phyloP scores from a whole-genome alignment of 2,888 invertebrate genomes.

The Cheilosia vulpina region DNA sequence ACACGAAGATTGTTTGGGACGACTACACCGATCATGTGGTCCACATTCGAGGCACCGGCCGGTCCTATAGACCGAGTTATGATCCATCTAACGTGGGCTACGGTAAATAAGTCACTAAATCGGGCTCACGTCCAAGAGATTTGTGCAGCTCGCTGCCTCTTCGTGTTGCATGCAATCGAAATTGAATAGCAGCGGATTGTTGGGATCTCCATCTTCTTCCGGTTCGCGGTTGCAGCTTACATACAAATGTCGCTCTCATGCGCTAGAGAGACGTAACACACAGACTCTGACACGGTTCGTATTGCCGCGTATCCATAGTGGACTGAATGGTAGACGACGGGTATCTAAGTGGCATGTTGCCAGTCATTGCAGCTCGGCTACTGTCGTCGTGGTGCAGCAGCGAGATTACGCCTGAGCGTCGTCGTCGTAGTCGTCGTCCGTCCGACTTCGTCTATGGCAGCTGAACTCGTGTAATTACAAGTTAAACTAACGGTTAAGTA shows the following conservation, averaged over 20 bases:
- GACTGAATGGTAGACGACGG: constrained; percentile 30
- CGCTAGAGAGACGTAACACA: constrained; percentile 12
- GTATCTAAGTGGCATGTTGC: constrained; percentile 71
- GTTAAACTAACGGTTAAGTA: constrained; percentile 77
- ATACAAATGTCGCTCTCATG: constrained; percentile 21
- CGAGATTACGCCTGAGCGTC: constrained; percentile 39
- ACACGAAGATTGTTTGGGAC: constrained; percentile 25
- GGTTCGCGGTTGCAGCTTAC: constrained; percentile 40
- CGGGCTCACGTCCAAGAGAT: constrained; percentile 70
- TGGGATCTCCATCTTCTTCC: constrained; percentile 70
- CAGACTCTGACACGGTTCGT: constrained; percentile 14
- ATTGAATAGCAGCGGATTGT: background rate
- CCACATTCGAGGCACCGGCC: constrained; percentile 42
- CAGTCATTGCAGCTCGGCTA: constrained; percentile 65
- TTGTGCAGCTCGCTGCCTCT: constrained; percentile 55
- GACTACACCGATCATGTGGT: constrained; percentile 47
- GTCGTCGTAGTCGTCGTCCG: constrained; percentile 12
- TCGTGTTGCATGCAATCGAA: constrained; percentile 70
- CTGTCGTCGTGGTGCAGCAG: constrained; percentile 46
- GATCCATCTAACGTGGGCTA: constrained; percentile 68
- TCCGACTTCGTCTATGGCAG: constrained; percentile 35
- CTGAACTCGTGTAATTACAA: constrained; percentile 75
- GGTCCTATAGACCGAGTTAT: constrained; percentile 41
- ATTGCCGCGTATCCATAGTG: constrained; percentile 21
- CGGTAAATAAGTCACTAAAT: constrained; percentile 74